Base-by-base conservation (phyloP, 1,140 invertebrate species). In the Sycophila sp. region DNA sequence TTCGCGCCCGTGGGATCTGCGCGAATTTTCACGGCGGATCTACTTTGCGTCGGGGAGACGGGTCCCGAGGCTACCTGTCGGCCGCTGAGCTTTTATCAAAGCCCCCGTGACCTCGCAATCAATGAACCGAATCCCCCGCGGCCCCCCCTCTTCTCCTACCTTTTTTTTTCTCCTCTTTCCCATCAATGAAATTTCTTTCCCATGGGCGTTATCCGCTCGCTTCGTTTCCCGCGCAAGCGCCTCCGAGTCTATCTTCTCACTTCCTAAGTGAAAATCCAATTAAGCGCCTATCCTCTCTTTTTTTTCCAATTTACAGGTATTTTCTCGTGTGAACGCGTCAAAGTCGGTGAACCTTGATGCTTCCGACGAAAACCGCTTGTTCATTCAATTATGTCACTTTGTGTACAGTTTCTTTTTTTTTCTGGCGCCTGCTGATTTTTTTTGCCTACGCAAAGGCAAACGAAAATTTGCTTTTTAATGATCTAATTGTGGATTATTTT, bases 21-120 rank as follows among this genome's bases (percentile, higher is more conserved):
- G 58, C 58, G 38, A 60, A 60, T 60, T 60, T 60, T 45, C 58
- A 60, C 58, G 58, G 38, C 22, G 40, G 30, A 45, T 60, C 38
- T 17, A 17, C 19, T 32, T 2, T 55, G 13, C 42, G 1, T 4
- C 4, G 38, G 11, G 38, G 42, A 45, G 42, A 5, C 5, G 22
- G 42, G 24, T 6, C 24, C 19, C 42, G 24, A 47, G 42, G 42
- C 24, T 47, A 47, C 17, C 15, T 15, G 10, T 55, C 51, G 15
- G 28, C n/a, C 24, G 7, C 42, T 11, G 42, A 47, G n/a, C n/a
- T n/a, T n/a, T 47, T 22, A 22, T 47, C 42, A 22, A 40, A 40
- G 38, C 11, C n/a, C n/a, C 4, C 38, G n/a, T n/a, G n/a, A n/a
- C n/a, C 2, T 6, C 19, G 42, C 17, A 45, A 45, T 45, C 42